Evolutionary conservation across 2,797 vertebrate genomes (phyloP), one percentile per base, ranked within the genome.

Genomic region (Onychomys torridus): DNA sequence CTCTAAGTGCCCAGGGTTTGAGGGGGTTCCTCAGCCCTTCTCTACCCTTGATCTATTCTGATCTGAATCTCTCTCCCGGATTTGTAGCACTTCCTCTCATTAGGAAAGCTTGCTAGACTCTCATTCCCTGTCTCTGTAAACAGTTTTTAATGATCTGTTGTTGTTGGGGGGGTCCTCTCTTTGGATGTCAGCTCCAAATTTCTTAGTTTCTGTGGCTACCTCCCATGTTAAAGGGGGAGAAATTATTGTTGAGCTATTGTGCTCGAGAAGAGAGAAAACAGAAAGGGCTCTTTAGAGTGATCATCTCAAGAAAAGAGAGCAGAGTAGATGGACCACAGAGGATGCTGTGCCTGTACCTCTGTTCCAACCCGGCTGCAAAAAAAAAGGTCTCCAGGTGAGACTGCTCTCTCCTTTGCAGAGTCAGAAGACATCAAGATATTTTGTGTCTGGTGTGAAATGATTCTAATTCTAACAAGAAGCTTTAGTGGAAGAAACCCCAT

Each of bases 21-120:
- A 16, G n/a, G 52, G 83, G 85, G 25, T 71, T 57, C 10, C 85
- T 37, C 43, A 61, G 55, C 46, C 57, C 78, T 83, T 77, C 71
- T 85, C 84, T 89, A 8, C 52, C 52, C 79, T 71, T 67, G 79
- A 76, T 92, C 61, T 78, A 9, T 93, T 82, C 84, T 63, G 52
- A 27, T 78, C 59, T 90, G 88, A 91, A 63, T 85, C 90, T 94
- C 89, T 94, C 6, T 71, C 21, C 69, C 43, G 61, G 55, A 67
- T 91, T 76, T 75, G 86, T 93, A 32, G 73, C 91, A 89, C 96
- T 73, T 49, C 46, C 69, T 82, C 82, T 96, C 61, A 34, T 91
- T 97, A 83, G 46, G 95, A 97, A 96, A 97, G 97, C 96, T 97
- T 96, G 93, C 97, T 77, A 34, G 94, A 88, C 63, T 55, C 96